These are phyloP conservation scores for Cephalopholis sonnerati DNA, from an alignment of 2,113 vertebrate species.

Conservation along the genomic window DNA sequence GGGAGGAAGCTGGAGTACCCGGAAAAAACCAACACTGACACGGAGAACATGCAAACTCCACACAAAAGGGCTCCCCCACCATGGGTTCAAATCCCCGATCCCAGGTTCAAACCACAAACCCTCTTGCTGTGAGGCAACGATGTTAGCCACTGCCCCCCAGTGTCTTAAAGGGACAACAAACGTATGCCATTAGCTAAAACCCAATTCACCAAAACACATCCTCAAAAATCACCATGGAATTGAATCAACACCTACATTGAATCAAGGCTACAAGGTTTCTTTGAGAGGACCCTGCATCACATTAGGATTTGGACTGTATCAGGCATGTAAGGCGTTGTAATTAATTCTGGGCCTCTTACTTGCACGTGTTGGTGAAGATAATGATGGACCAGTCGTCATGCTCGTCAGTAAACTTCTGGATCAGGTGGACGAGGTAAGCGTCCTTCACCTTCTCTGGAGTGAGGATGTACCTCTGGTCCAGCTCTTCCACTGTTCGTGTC, in stretches of 20 bases:
- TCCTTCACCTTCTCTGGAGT: constrained; percentile 95
- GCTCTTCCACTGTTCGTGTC: constrained; percentile 90
- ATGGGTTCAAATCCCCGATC: too few species aligned
- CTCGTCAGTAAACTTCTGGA: constrained; percentile 93
- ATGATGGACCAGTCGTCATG: constrained; percentile 95
- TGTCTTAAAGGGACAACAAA: too few species aligned
- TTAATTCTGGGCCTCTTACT: constrained; percentile 83
- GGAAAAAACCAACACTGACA: too few species aligned
- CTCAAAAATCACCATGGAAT: background rate
- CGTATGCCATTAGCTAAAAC: too few species aligned
- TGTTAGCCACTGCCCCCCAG: too few species aligned
- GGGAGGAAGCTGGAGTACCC: too few species aligned
- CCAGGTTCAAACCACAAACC: too few species aligned
- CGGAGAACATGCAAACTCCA: too few species aligned
- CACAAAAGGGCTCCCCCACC: too few species aligned
- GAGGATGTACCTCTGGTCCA: constrained; percentile 94
- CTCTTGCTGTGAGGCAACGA: too few species aligned
- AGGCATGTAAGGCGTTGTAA: background rate
- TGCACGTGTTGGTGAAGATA: constrained; percentile 98
- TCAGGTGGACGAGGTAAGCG: constrained; percentile 92
- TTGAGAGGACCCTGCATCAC: too few species aligned
- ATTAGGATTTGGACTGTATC: background rate
- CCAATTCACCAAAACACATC: background rate
- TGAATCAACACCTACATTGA: background rate
- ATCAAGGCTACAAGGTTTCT: background rate